A percentile compares a stretch with the other conserved stretches of the same genome.
Conservation (phyloP, 2,888 invertebrate species). For the Elegia similella region DNA sequence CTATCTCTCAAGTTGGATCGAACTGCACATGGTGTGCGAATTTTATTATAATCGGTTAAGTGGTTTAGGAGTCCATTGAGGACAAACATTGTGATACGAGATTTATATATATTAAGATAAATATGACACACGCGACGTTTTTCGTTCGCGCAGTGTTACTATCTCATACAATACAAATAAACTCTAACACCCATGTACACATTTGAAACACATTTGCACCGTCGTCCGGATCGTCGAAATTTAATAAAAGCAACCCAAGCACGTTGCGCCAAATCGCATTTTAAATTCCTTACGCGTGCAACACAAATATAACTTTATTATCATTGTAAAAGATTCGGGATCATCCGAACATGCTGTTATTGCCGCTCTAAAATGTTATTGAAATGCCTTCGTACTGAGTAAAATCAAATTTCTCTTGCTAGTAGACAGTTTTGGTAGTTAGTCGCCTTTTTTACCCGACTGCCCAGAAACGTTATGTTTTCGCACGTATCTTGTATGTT, state of each 20-base stretch:
- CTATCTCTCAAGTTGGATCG: no score
- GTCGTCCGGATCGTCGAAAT: constrained; percentile 35
- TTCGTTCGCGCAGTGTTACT: no score
- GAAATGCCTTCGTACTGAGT: constrained; percentile 38
- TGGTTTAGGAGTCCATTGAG: no score
- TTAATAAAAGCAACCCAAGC: constrained; percentile 44
- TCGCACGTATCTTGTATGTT: no score
- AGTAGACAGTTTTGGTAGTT: constrained; percentile 8
- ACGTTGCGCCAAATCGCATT: constrained; percentile 42
- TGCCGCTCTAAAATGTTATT: constrained; percentile 52
- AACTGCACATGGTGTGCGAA: no score
- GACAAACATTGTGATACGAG: no score
- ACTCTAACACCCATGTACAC: not conserved
- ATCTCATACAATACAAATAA: not conserved
- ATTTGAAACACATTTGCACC: constrained; percentile 26
- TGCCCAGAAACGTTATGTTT: no score
- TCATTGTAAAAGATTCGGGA: constrained; percentile 55
- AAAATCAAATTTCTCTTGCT: constrained; percentile 37
- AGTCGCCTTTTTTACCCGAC: no score
- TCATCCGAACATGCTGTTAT: constrained; percentile 46
- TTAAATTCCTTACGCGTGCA: constrained; percentile 59
- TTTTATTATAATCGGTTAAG: no score
- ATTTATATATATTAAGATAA: no score
- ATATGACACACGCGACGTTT: no score
- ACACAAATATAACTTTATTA: constrained; percentile 67